These are phyloP conservation scores for Furcifer pardalis DNA, from an alignment of 2,797 vertebrate species.

Conservation along the genomic window DNA sequence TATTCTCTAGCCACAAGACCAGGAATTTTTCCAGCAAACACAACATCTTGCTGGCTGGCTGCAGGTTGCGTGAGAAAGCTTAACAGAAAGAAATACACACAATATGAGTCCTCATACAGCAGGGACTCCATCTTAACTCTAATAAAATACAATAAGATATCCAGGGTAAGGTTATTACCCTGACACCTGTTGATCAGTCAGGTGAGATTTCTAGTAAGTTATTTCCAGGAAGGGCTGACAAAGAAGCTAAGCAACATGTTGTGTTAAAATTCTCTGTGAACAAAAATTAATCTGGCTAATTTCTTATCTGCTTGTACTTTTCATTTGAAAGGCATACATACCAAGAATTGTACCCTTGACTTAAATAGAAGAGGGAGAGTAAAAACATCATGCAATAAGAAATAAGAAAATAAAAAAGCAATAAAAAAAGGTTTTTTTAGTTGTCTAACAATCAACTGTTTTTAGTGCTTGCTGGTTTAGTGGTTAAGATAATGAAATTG, in stretches of 20 bases:
- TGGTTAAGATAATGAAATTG: too few relatives aligned
- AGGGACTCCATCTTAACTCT: too few relatives aligned
- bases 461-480: conserved; percentile 43
- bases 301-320: neutral
- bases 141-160: too few relatives aligned
- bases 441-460: conserved; percentile 42
- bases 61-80: too few relatives aligned
- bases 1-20: too few relatives aligned
- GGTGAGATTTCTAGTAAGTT: neutral
- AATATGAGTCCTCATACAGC: too few relatives aligned
- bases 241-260: neutral
- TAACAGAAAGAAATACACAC: too few relatives aligned
- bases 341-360: neutral
- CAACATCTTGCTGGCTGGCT: too few relatives aligned
- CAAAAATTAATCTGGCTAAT: neutral
- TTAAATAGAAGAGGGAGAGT: conserved; percentile 26
- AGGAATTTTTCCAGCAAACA: too few relatives aligned
- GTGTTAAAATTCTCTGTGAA: neutral
- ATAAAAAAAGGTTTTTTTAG: conserved; percentile 15
- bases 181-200: too few relatives aligned
- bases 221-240: neutral
- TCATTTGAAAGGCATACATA: neutral
- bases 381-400: conserved; percentile 37
- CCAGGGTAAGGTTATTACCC: too few relatives aligned
- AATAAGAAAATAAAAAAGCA: too few relatives aligned